Base-by-base conservation (phyloP, 2,888 invertebrate species). In the Macrosoma leucophasiata region DNA sequence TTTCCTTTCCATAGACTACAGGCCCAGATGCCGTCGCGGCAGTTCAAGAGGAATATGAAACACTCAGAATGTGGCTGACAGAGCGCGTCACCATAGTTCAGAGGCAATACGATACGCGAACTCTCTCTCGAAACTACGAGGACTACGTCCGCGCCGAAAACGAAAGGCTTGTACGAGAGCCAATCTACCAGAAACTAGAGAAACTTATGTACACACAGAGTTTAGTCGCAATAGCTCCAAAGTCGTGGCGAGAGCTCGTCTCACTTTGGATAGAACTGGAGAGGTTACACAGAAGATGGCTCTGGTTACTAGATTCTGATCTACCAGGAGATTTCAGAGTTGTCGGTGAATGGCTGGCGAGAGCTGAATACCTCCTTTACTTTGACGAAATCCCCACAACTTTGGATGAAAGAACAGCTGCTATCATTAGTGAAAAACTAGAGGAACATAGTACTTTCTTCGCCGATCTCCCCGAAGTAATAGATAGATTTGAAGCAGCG, bases 371-470 rank as follows among this genome's bases (percentile, higher is more conserved):
- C 57, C 75, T 94, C 29, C 74, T 96, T 29, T 88, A 90, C 48
- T 91, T 91, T 48, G 93, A 95, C 60, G 92, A 95, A 65, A 91
- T 95, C 58, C 93, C 95, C 4, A 87, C 89, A 22, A 88, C 87
- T 31, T 91, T 95, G 88, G 95, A 96, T 59, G 95, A 96, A 75
- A 92, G 93, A 70, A 94, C 95, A 20, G 95, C 95, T 13, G 90
- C 92, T 12, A 89, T 95, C 35, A 94, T 95, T 44, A 95, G 95
- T 58, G 89, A 91, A 58, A 95, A 95, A 74, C 76, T 95, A 41
- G 94, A 95, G 63, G 95, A 95, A 62, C 96, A 96, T 62, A 94
- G 92, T 70, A 86, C 89, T 42, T 97, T 96, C 85, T 97, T 97
- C 74, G 89, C 91, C 36, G 92, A 95, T 50, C 78, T 95, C 45